Base-by-base conservation (phyloP, 2,113 vertebrate genomes). In the Strix uralensis region DNA sequence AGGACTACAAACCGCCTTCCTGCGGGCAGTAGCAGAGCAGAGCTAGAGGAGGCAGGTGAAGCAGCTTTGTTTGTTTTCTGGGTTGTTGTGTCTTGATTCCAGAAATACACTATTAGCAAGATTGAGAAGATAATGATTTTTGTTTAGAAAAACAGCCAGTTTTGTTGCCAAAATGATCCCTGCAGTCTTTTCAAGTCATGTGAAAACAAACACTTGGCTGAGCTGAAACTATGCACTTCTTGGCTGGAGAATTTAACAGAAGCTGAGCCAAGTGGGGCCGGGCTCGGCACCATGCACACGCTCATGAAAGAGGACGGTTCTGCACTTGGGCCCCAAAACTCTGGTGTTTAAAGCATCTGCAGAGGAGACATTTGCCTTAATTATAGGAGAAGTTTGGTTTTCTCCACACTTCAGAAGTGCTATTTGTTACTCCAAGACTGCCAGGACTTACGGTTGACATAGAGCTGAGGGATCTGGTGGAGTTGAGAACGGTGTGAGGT, bases 301-400 rank as follows among this genome's bases (percentile, higher is more conserved):
- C 19, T 15, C 0, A 0, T 32, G 10, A 47, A 32, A 62, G 7
- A 74, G 26, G 13, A 63, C 13, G 13, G 5, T n/a, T 38, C 77
- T 42, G 22, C 11, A 23, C 23, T 59, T 17, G 29, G 22, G 20
- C 9, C 49, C 74, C 19, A 52, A 32, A 62, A 21, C 42, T 36
- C 46, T 72, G 42, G 13, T 15, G 57, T 46, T 74, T 57, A 62
- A 69, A 86, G 59, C 40, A 66, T 11, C 34, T 3, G 3, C 11
- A 51, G 47, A 66, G 13, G 32, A 72, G 17, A 52, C 3, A 2
- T 30, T 47, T 54, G 25, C 22, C 25, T 73, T 67, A 32, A 46
- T 15, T 49, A 66, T 2, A 65, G 22, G 12, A 40, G n/a, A 42
- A 42, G 14, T 55, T 42, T 19, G 5, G 0, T 4, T 61, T 58